Evolutionary conservation across 2,888 invertebrate species (phyloP).

Genomic region (Epinotia ramella): DNA sequence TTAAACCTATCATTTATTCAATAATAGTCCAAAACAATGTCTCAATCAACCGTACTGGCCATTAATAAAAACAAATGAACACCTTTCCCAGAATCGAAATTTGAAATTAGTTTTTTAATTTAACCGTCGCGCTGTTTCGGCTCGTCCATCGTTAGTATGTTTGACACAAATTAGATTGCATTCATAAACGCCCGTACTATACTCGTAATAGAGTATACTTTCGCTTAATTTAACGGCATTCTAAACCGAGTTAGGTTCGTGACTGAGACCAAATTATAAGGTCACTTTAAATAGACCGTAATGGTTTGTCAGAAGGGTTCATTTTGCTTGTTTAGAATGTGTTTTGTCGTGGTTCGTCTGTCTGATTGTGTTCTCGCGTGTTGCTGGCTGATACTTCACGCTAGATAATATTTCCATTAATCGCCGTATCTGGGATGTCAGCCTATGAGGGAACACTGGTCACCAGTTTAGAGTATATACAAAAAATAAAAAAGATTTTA

Average conservation of each 20-base stretch:
- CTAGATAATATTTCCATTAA: conserved; percentile 64
- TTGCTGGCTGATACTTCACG: conserved; percentile 55
- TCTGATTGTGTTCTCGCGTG: conserved; percentile 62
- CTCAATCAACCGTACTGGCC: conserved; percentile 28
- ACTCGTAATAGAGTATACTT: background rate
- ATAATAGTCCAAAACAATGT: conserved; percentile 6
- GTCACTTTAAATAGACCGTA: conserved; percentile 1
- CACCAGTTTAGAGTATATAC: background rate
- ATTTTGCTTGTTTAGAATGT: conserved; percentile 7
- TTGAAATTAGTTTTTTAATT: conserved; percentile 42
- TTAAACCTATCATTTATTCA: background rate
- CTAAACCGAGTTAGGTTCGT: background rate
- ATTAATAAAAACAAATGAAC: conserved; percentile 35
- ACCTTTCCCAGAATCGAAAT: conserved; percentile 27
- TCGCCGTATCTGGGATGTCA: conserved; percentile 60
- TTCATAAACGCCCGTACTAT: background rate
- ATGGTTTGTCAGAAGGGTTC: background rate
- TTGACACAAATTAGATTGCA: conserved; percentile 4
- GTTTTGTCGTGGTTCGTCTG: conserved; percentile 10
- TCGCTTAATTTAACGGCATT: background rate
- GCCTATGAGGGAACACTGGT: conserved; percentile 40
- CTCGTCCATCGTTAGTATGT: conserved; percentile 39
- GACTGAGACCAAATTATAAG: background rate
- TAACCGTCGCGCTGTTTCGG: conserved; percentile 35
- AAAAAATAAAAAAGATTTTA: background rate